A percentile compares a stretch with the other conserved stretches of the same genome.
Evolutionary conservation across 2,797 vertebrate genomes (phyloP).

Genomic region (Rhincodon typus): DNA sequence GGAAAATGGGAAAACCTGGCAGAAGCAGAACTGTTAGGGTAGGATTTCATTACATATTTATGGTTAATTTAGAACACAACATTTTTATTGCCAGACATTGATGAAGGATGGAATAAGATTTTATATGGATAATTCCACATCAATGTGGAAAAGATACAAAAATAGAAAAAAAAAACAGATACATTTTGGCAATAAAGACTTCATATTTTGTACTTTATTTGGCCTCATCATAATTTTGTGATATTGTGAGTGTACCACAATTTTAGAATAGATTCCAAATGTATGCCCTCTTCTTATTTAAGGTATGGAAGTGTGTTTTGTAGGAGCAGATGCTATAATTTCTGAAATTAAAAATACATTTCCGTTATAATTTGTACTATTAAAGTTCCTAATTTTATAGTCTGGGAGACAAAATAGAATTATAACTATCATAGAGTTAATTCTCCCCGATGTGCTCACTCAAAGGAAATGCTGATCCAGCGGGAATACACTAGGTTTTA

Average conservation of each 20-base stretch:
- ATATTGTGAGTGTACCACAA: background rate
- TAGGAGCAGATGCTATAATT: background rate
- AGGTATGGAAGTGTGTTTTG: background rate
- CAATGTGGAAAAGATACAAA: background rate
- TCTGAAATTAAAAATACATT: background rate
- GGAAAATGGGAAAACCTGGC: background rate
- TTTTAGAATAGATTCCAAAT: slow-evolving; percentile 14
- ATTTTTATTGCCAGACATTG: background rate
- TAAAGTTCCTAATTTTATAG: background rate
- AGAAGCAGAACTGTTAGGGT: background rate
- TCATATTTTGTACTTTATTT: background rate
- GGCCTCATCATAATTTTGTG: background rate
- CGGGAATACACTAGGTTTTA: no score
- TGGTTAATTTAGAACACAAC: background rate
- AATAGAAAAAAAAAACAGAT: background rate
- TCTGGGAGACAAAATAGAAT: background rate
- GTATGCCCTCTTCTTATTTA: background rate
- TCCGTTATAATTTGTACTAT: background rate
- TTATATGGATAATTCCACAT: background rate
- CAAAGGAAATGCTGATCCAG: background rate
- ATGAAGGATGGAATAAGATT: background rate
- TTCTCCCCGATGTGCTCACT: background rate
- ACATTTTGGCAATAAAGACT: background rate
- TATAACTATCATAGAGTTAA: background rate
- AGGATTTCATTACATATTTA: background rate